These are phyloP conservation scores for Pardosa pseudoannulata DNA, from an alignment of 2,888 invertebrate genomes.

Conservation along the genomic window DNA sequence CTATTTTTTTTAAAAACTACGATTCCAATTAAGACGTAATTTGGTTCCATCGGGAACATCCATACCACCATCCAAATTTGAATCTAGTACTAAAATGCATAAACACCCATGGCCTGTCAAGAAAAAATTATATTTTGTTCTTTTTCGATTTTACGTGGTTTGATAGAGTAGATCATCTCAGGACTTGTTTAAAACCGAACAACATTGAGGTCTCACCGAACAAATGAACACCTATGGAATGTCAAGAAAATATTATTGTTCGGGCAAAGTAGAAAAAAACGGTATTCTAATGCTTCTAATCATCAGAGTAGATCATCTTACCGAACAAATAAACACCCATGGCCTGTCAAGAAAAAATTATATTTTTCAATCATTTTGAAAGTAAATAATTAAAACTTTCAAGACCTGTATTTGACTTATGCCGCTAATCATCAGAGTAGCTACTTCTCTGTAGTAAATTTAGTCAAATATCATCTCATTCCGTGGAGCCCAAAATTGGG, in stretches of 20 bases:
- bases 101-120: constrained; percentile 74
- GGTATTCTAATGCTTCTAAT: too few species aligned
- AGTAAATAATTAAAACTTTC: neutral
- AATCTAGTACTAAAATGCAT: constrained; percentile 74
- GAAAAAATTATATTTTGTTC: too few species aligned
- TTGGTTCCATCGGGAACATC: constrained; percentile 76
- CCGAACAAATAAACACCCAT: constrained; percentile 79
- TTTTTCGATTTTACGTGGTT: constrained; percentile 74
- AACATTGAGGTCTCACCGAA: neutral
- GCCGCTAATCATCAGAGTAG: too few species aligned
- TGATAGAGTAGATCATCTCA: neutral
- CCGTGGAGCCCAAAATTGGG: too few species aligned
- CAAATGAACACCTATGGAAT: constrained; percentile 75
- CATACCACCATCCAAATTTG: constrained; percentile 74
- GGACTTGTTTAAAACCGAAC: neutral
- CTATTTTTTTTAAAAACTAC: too few species aligned
- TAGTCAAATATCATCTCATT: too few species aligned
- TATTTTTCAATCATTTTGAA: neutral
- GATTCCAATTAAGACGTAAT: constrained; percentile 20
- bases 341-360: constrained; percentile 75
- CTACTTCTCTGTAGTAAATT: too few species aligned
- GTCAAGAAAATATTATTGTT: constrained; percentile 74
- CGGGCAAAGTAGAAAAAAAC: constrained; percentile 74
- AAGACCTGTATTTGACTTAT: too few species aligned
- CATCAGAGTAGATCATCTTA: constrained; percentile 77